phyloP scores from a whole-genome alignment of 2,888 invertebrate genomes.

The Apamea sordens region DNA sequence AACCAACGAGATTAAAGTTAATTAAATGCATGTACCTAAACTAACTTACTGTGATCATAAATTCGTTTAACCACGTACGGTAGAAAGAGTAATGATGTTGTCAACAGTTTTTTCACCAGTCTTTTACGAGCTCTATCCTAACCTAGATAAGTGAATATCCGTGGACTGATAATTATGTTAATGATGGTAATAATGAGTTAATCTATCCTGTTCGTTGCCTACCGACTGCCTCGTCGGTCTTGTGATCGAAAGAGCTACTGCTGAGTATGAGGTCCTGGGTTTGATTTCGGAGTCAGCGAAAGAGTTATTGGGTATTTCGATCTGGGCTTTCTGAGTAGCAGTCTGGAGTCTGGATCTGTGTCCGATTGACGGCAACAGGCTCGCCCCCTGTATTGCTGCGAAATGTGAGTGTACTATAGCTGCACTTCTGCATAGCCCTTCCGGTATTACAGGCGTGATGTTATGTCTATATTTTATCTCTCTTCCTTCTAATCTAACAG shows the following conservation, averaged over 20 bases:
- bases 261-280: too few species aligned
- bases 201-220: not conserved
- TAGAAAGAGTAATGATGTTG: not conserved
- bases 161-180: too few species aligned
- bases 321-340: not conserved
- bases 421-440: too few species aligned
- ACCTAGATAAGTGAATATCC: too few species aligned
- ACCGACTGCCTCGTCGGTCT: too few species aligned
- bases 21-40: not conserved
- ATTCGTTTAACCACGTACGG: not conserved
- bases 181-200: not conserved
- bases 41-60: not conserved
- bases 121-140: not conserved
- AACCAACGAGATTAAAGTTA: not conserved
- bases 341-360: not conserved
- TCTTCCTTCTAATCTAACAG: not conserved
- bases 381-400: not conserved
- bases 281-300: not conserved
- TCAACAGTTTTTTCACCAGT: not conserved
- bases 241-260: too few species aligned
- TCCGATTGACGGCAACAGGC: not conserved
- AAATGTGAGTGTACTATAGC: not conserved
- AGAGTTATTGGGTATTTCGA: not conserved
- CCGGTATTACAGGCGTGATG: too few species aligned
- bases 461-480: not conserved